Base-by-base conservation (phyloP, 2,797 vertebrate genomes). In the Sparidentex hasta region DNA sequence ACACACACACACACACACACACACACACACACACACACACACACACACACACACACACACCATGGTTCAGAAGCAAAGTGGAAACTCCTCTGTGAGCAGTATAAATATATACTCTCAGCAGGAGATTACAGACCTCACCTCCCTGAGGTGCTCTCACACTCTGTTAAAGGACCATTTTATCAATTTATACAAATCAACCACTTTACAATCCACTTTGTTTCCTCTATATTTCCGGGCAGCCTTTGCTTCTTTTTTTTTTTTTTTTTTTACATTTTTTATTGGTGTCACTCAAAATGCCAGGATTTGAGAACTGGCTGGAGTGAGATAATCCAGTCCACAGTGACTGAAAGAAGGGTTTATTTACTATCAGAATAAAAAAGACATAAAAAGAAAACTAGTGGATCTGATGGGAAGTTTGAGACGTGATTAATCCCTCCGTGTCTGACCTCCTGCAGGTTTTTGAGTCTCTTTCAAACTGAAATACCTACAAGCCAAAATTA, bases 341-440 rank as follows among this genome's bases (percentile, higher is more conserved):
- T 47, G 57, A 20, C 23, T 5, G 38, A 27, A 23, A 5, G 29
- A 33, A 33, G 2, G 3, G 4, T 1, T 44, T 11, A 66, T 23
- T 16, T 18, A 33, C 52, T 13, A 61, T 59, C 48, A 11, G 12
- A 54, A 7, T 5, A 7, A 33, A 7, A 7, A 33, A 33, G 25
- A 25, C 25, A 25, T 25, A 25, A 25, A 25, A 25, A 25, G 25
- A 25, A 25, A 25, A 33, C 29, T 33, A 7, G 29, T 33, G 43
- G 13, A 7, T 7, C 41, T 63, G 3, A 3, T 48, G 25, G 27
- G 65, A 81, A 83, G 76, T 70, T 80, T 50, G 29, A 33, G 29
- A 33, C 5, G 6, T 33, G 29, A 33, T 33, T 33, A 6, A 33
- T 33, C 29, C 6, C 25, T 33, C 29, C 7, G 29, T 33, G 9